Percentiles rank a stretch among this genome's conserved stretches.
These are phyloP conservation scores for Trichomalopsis sarcophagae DNA, from an alignment of 1,140 invertebrate genomes.

Conservation along the genomic window DNA sequence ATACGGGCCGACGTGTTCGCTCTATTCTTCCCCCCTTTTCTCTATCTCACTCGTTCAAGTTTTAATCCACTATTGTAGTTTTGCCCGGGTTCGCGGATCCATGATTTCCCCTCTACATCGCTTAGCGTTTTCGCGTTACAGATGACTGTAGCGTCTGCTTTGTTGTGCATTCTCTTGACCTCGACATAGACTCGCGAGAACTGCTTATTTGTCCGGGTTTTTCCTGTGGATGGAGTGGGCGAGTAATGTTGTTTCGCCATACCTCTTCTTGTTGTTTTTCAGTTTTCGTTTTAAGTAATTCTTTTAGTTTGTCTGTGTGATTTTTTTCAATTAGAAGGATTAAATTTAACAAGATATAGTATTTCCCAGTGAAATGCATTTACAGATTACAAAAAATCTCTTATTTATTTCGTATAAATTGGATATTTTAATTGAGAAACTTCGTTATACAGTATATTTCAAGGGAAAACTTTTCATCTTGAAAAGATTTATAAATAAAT, in stretches of 20 bases:
- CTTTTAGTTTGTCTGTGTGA: background rate
- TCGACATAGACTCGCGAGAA: background rate
- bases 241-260: background rate
- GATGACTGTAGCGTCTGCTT: background rate
- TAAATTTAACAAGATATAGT: too few relatives aligned
- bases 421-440: too few relatives aligned
- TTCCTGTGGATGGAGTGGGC: background rate
- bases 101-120: slow-evolving; percentile 5
- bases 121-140: background rate
- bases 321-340: too few relatives aligned
- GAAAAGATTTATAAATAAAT: too few relatives aligned
- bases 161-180: background rate
- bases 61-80: slow-evolving; percentile 67
- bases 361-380: too few relatives aligned
- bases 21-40: slow-evolving; percentile 1
- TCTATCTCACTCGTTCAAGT: slow-evolving; percentile 56
- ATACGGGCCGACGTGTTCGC: slow-evolving; percentile 50
- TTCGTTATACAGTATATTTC: too few relatives aligned
- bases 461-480: too few relatives aligned
- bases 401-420: too few relatives aligned
- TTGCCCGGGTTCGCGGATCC: slow-evolving; percentile 53
- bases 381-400: too few relatives aligned
- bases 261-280: too few relatives aligned
- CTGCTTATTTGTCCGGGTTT: background rate
- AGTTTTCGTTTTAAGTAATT: background rate